Evolutionary conservation across 2,113 vertebrate genomes (phyloP).

Genomic region (Gnathonemus longibarbis): DNA sequence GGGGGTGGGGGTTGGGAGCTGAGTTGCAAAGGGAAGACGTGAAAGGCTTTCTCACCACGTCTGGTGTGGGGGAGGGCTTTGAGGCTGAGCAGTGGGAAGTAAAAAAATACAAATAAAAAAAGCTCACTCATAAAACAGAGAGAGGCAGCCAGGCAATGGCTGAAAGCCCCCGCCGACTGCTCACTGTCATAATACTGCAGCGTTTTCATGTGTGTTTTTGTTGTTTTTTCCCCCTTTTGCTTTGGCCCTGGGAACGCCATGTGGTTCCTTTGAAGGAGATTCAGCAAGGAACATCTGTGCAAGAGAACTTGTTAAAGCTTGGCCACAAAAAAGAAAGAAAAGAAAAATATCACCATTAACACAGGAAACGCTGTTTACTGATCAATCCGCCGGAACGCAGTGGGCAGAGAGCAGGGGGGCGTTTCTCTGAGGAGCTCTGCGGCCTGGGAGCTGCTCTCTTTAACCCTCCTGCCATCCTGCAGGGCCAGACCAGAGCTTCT

Average conservation of each 20-base stretch:
- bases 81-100: neutral
- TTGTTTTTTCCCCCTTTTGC: neutral
- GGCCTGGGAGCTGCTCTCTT: neutral
- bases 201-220: neutral
- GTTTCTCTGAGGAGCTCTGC: neutral
- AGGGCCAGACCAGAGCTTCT: neutral
- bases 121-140: neutral
- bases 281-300: conserved; percentile 8
- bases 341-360: neutral
- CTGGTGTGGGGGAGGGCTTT: neutral
- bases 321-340: neutral
- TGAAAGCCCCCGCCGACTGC: neutral
- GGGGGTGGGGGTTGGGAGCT: neutral
- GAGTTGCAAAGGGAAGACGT: neutral
- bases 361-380: neutral
- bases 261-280: neutral
- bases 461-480: neutral
- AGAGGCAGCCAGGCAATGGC: neutral
- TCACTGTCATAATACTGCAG: neutral
- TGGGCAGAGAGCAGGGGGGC: neutral
- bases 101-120: neutral
- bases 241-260: neutral
- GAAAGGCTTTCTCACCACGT: neutral
- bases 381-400: neutral
- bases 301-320: neutral